Percentiles rank a stretch among this genome's conserved stretches.
Evolutionary conservation across 2,113 vertebrate species (phyloP).

Genomic region (Catharus minimus): DNA sequence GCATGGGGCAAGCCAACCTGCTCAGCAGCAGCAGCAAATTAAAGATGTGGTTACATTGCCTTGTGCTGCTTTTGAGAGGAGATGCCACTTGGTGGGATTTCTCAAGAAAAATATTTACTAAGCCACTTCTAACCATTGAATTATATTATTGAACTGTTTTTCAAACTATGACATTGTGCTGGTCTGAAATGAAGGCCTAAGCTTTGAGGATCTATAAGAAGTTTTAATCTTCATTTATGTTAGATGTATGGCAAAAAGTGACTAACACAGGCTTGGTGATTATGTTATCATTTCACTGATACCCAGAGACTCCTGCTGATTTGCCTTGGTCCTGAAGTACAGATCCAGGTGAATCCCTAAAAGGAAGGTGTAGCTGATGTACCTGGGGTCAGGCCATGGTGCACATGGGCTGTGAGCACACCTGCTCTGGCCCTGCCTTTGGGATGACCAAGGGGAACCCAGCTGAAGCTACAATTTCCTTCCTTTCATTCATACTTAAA

Average conservation of each 20-base stretch:
- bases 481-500: conserved; percentile 11
- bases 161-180: not conserved
- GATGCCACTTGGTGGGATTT: not conserved
- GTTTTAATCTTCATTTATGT: not conserved
- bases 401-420: too few species aligned
- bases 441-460: not conserved
- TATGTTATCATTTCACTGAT: not conserved
- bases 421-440: not conserved
- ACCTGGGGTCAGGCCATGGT: too few species aligned
- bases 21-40: not conserved
- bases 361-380: not conserved
- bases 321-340: not conserved
- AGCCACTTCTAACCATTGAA: not conserved
- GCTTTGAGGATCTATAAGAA: not conserved
- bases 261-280: accelerated
- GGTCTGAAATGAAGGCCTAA: not conserved
- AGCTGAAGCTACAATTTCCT: not conserved
- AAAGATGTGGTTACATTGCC: not conserved
- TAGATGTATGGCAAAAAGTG: not conserved
- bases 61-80: not conserved
- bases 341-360: not conserved
- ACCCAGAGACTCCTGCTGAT: not conserved
- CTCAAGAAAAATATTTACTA: not conserved
- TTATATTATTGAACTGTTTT: not conserved
- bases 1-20: not conserved